A percentile compares a stretch with the other conserved stretches of the same genome.
Evolutionary conservation across 1,140 invertebrate genomes (phyloP).

Genomic region (Nymphalis io): DNA sequence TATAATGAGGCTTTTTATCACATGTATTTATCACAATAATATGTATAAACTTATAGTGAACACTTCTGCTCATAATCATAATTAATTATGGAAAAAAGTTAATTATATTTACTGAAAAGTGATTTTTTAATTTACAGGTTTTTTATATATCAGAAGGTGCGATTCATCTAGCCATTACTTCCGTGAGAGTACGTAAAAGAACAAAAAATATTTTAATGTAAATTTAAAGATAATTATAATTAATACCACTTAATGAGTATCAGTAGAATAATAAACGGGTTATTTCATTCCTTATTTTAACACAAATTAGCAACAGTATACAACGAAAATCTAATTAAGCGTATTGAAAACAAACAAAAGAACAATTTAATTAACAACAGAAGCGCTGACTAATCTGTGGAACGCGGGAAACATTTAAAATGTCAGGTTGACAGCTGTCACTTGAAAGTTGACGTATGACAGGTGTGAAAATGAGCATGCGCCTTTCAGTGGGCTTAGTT

Average conservation of each 20-base stretch:
- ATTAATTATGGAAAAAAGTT: too few relatives aligned
- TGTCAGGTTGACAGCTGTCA: conserved; percentile 33
- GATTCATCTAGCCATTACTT: too few relatives aligned
- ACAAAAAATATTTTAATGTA: too few relatives aligned
- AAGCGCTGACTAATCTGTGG: conserved; percentile 6
- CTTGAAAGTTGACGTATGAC: conserved; percentile 4
- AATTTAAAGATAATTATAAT: too few relatives aligned
- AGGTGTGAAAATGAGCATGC: conserved; percentile 22
- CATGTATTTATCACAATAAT: neutral
- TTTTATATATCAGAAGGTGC: too few relatives aligned
- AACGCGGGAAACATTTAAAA: conserved; percentile 9
- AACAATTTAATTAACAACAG: conserved; percentile 1
- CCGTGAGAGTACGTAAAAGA: too few relatives aligned
- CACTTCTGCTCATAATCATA: neutral
- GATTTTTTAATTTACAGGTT: too few relatives aligned
- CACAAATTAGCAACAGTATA: neutral
- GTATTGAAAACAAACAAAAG: conserved; percentile 3
- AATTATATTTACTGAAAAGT: too few relatives aligned
- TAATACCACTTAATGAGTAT: too few relatives aligned
- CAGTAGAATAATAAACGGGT: too few relatives aligned
- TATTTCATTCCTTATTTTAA: neutral
- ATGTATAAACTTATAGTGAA: neutral
- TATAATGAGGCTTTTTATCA: neutral
- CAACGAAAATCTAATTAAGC: neutral
- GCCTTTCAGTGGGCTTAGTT: neutral